A percentile compares a stretch with the other conserved stretches of the same genome.
Evolutionary conservation across 2,797 vertebrate genomes (phyloP).

Genomic region (Tadarida brasiliensis): DNA sequence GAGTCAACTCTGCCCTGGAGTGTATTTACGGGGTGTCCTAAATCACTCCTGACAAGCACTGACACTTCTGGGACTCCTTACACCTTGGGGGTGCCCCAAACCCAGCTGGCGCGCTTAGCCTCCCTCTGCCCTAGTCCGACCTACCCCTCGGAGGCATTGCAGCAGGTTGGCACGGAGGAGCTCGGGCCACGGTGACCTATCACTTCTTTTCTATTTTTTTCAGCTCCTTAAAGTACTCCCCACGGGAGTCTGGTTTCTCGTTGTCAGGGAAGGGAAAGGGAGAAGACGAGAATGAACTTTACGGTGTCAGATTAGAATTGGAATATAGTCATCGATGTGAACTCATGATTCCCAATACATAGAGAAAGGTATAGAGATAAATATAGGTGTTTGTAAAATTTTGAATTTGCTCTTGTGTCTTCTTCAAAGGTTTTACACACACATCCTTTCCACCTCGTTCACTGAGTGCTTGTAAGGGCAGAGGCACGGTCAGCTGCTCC

Average conservation of each 20-base stretch:
- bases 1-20: background rate
- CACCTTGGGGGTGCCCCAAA: background rate
- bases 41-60: background rate
- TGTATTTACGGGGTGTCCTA: background rate
- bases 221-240: background rate
- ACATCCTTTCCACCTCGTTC: background rate
- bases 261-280: background rate
- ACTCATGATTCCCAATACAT: background rate
- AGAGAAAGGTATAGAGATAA: background rate
- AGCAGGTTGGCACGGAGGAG: background rate
- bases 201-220: background rate
- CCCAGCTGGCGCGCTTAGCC: background rate
- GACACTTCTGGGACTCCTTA: background rate
- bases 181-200: background rate
- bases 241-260: background rate
- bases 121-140: background rate
- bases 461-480: background rate
- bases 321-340: background rate
- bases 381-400: background rate
- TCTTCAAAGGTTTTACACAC: background rate
- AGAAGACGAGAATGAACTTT: background rate
- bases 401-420: background rate
- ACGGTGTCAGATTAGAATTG: background rate
- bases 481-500: background rate
- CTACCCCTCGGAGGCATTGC: background rate